Percentiles rank a stretch among this genome's conserved stretches.
Conservation (phyloP, 2,113 vertebrate genomes). For the Labeo rohita region DNA sequence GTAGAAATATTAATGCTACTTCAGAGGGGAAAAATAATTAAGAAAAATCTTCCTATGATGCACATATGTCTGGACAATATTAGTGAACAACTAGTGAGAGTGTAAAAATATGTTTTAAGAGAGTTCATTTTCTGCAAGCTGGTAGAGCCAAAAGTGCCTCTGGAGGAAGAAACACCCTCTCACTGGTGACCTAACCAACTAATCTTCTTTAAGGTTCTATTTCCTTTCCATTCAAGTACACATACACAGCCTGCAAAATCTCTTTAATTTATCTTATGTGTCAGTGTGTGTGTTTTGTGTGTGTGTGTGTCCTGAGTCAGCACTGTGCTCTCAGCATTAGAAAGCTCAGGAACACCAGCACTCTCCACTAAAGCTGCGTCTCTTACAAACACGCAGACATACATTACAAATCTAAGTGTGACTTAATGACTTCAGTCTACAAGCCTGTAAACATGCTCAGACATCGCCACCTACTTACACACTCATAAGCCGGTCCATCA, state of each 20-base stretch:
- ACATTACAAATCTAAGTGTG: slow-evolving; percentile 13
- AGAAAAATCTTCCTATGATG: neutral
- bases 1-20: neutral
- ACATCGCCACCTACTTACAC: neutral
- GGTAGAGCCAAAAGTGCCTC: neutral
- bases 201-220: slow-evolving; percentile 12
- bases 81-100: neutral
- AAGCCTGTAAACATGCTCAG: slow-evolving; percentile 27
- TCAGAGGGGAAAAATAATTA: neutral
- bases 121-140: neutral
- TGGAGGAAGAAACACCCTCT: slow-evolving; percentile 5
- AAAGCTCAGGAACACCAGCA: neutral
- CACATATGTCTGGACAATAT: neutral
- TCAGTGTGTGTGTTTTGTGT: neutral
- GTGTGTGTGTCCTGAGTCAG: slow-evolving; percentile 7
- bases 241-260: neutral
- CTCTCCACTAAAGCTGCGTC: neutral
- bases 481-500: neutral
- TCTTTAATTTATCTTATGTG: neutral
- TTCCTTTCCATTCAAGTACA: slow-evolving; percentile 22
- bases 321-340: slow-evolving; percentile 1
- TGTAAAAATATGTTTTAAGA: neutral
- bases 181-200: neutral
- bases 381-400: neutral
- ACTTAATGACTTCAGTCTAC: neutral